Conservation (phyloP, 2,797 vertebrate species). For the Corythornis leucogaster region DNA sequence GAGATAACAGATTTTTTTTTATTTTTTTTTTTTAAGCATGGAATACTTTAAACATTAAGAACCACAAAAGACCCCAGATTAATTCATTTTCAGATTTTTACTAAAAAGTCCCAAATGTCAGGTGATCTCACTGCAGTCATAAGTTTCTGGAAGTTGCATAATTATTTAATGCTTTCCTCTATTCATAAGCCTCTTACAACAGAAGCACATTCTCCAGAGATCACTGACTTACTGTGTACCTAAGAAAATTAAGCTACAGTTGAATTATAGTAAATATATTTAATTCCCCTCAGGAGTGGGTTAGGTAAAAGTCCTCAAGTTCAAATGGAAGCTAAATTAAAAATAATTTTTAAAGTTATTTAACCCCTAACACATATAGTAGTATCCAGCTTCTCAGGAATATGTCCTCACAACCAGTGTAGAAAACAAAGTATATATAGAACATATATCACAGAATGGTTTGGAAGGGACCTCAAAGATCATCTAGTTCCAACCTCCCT, state of each 20-base stretch:
- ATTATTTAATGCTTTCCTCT: conserved; percentile 39
- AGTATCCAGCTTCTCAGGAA: not conserved
- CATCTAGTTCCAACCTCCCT: too few species aligned
- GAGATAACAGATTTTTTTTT: not conserved
- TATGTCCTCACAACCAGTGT: not conserved
- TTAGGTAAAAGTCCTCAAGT: conserved; percentile 20
- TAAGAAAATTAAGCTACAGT: conserved; percentile 45
- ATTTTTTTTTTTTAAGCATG: not conserved
- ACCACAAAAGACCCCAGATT: not conserved
- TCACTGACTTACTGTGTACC: conserved; percentile 3
- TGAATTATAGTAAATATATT: conserved; percentile 54
- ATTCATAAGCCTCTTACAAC: conserved; percentile 29
- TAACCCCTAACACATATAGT: not conserved
- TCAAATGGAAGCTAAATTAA: conserved; percentile 13
- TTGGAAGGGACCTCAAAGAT: too few species aligned
- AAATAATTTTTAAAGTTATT: not conserved
- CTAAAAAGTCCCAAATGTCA: not conserved
- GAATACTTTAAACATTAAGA: not conserved
- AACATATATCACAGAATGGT: not conserved
- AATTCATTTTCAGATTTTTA: not conserved
- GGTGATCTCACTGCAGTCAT: not conserved
- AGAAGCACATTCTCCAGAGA: conserved; percentile 36
- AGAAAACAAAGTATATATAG: not conserved
- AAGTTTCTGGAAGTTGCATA: conserved; percentile 31
- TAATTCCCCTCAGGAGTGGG: not conserved